phyloP scores from a whole-genome alignment of 2,797 vertebrate species.

The Cyprinella venusta region DNA sequence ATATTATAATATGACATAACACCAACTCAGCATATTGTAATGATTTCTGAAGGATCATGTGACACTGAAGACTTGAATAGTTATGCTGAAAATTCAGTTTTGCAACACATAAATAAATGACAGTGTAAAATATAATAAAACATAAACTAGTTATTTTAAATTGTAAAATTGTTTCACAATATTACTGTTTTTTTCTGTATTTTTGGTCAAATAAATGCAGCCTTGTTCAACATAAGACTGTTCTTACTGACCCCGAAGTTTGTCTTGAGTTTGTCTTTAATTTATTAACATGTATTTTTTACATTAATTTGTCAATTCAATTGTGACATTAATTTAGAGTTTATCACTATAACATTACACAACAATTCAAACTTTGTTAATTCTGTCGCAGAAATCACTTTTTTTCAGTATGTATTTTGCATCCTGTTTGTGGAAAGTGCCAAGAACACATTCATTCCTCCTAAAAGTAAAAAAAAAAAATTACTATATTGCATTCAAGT shows the following conservation, averaged over 20 bases:
- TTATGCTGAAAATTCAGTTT: no score
- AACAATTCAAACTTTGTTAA: not conserved
- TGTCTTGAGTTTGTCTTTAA: no score
- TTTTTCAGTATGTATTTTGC: not conserved
- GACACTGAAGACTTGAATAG: no score
- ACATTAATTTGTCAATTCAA: not conserved
- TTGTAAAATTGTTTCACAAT: not conserved
- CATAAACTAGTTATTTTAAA: not conserved
- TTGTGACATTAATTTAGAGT: not conserved
- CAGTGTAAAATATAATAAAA: no score
- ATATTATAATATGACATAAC: not conserved
- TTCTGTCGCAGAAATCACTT: not conserved
- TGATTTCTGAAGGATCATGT: no score
- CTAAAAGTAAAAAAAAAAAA: not conserved
- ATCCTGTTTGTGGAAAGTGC: not conserved
- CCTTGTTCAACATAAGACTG: not conserved
- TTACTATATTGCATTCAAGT: not conserved
- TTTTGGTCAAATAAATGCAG: not conserved
- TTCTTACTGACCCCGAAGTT: not conserved
- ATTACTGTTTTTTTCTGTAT: not conserved
- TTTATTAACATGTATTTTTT: not conserved
- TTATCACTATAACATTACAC: not conserved
- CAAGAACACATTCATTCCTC: not conserved
- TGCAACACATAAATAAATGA: no score
- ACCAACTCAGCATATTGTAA: no score